These are phyloP conservation scores for Saguinus imperator DNA, from an alignment of 2,113 vertebrate genomes.

Conservation along the genomic window DNA sequence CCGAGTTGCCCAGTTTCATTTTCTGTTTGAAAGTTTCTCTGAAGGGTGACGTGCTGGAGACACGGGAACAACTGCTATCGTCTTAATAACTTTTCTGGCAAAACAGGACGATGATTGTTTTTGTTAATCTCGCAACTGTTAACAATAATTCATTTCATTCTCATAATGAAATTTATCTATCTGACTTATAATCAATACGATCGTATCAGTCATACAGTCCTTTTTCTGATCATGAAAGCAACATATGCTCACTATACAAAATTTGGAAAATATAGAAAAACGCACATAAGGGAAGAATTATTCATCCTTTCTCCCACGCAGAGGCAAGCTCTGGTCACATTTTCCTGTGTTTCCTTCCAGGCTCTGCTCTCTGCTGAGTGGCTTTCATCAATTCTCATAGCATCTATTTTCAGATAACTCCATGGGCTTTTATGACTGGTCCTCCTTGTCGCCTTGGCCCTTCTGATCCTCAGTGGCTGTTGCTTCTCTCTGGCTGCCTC, in stretches of 20 bases:
- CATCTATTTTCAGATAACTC: neutral
- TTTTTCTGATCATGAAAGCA: neutral
- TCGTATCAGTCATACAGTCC: neutral
- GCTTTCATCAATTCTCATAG: neutral
- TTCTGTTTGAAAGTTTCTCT: slow-evolving; percentile 49
- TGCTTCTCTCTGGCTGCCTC: neutral
- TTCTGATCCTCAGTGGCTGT: neutral
- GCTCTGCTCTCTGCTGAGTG: neutral
- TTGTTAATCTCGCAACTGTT: neutral
- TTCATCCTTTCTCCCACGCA: fast-evolving
- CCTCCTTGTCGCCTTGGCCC: neutral
- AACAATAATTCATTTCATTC: neutral
- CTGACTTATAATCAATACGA: neutral
- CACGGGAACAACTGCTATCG: fast-evolving
- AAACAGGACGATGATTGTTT: neutral
- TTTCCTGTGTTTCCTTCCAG: neutral
- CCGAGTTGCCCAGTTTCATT: slow-evolving; percentile 32
- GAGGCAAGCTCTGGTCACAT: neutral
- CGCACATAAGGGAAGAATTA: fast-evolving
- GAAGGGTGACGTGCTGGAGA: neutral
- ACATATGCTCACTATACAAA: neutral
- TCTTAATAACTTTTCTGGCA: neutral
- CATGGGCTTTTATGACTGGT: fast-evolving
- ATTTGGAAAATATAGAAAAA: neutral
- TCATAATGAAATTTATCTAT: neutral